phyloP scores from a whole-genome alignment of 1,140 invertebrate genomes.

The Hestina assimilis region DNA sequence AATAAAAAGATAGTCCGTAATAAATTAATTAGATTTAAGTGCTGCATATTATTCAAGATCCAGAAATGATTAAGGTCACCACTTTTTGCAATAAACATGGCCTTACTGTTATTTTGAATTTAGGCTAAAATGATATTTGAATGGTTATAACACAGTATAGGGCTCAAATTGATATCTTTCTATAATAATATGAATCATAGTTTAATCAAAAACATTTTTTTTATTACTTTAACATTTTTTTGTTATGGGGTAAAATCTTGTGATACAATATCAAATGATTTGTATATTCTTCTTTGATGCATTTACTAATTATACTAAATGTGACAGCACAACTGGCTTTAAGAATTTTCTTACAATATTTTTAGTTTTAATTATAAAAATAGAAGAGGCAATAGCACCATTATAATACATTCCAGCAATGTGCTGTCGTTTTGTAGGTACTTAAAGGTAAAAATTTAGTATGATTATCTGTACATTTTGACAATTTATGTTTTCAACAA shows the following conservation, averaged over 20 bases:
- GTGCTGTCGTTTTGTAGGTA: conserved; percentile 70
- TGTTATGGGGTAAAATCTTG: background rate
- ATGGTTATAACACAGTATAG: background rate
- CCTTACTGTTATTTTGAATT: background rate
- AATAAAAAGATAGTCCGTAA: conserved; percentile 1
- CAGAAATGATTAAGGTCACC: conserved; percentile 21
- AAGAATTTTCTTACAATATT: conserved; percentile 12
- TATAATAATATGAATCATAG: conserved; percentile 1
- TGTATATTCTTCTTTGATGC: conserved; percentile 34
- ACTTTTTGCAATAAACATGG: conserved; percentile 21
- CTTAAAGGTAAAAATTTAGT: conserved; percentile 55
- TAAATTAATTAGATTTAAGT: conserved; percentile 15
- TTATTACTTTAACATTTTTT: background rate
- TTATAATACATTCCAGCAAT: conserved; percentile 66
- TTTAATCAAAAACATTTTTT: background rate
- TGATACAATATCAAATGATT: background rate
- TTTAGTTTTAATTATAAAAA: conserved; percentile 21
- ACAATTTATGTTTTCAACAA: conserved; percentile 54
- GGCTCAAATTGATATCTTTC: conserved; percentile 4
- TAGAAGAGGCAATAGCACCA: conserved; percentile 28
- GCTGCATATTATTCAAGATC: conserved; percentile 12
- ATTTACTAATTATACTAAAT: conserved; percentile 56
- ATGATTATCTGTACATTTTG: conserved; percentile 67
- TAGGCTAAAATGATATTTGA: background rate
- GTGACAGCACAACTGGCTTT: conserved; percentile 51